Percentiles rank a stretch among this genome's conserved stretches.
Evolutionary conservation across 2,113 vertebrate genomes (phyloP).

Genomic region (Sitta europaea): DNA sequence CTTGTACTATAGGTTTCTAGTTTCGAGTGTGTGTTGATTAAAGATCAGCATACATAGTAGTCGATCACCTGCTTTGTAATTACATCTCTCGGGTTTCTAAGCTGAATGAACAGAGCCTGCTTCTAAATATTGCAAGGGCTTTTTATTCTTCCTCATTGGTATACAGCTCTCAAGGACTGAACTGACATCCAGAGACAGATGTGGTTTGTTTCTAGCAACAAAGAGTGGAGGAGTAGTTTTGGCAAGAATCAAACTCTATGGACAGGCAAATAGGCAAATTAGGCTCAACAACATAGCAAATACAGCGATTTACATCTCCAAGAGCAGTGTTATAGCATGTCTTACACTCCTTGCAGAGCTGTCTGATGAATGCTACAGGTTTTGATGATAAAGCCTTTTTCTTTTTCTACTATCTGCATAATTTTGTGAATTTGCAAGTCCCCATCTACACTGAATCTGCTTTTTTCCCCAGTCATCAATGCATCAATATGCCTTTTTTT

Average conservation of each 20-base stretch:
- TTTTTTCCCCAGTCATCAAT: background rate
- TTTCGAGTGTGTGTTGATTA: constrained; percentile 47
- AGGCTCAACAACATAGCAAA: background rate
- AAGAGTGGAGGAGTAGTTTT: background rate
- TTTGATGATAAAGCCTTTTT: background rate
- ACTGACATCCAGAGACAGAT: background rate
- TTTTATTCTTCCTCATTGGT: background rate
- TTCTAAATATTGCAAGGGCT: constrained; percentile 23
- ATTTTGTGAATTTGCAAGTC: background rate
- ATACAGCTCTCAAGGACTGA: background rate
- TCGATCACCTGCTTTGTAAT: constrained; percentile 35
- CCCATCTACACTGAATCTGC: background rate
- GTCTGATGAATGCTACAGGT: background rate
- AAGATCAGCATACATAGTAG: constrained; percentile 25
- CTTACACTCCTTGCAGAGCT: background rate
- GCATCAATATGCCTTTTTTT: background rate
- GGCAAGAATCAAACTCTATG: background rate
- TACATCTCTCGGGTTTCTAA: background rate
- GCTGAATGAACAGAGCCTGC: background rate
- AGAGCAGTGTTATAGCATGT: background rate
- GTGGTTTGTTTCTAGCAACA: background rate
- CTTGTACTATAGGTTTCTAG: constrained; percentile 8
- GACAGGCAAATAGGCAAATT: background rate
- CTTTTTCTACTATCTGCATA: background rate
- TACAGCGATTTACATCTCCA: background rate